Percentiles rank a stretch among this genome's conserved stretches.
These are phyloP conservation scores for Thera britannica DNA, from an alignment of 2,888 invertebrate species.

Conservation along the genomic window DNA sequence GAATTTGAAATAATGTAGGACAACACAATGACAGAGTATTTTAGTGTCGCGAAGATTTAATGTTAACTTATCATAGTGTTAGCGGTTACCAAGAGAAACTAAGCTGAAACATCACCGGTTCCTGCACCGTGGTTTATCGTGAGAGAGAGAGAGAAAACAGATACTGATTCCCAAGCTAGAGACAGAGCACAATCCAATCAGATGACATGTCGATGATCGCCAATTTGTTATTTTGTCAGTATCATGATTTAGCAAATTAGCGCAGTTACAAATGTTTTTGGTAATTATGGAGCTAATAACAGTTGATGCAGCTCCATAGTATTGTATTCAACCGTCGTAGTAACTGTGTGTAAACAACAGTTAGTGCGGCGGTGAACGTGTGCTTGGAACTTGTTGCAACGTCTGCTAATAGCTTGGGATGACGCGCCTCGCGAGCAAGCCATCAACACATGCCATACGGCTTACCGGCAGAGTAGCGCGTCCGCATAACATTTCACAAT, in stretches of 20 bases:
- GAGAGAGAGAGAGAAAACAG: constrained; percentile 38
- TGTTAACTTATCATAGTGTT: constrained; percentile 9
- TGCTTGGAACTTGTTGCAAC: constrained; percentile 13
- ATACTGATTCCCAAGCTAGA: constrained; percentile 48
- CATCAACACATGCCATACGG: constrained; percentile 73
- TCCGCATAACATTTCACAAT: constrained; percentile 51
- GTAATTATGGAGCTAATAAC: constrained; percentile 31
- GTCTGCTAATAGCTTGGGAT: constrained; percentile 50
- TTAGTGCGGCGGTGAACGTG: constrained; percentile 3
- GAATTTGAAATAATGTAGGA: constrained; percentile 16
- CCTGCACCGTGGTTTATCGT: constrained; percentile 33
- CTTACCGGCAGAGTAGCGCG: constrained; percentile 72
- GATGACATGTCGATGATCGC: constrained; percentile 77
- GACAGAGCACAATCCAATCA: constrained; percentile 45
- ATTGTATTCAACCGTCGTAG: background rate
- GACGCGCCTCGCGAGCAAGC: constrained; percentile 59
- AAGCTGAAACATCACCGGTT: constrained; percentile 30
- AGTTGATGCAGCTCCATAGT: background rate
- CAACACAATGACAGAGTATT: constrained; percentile 31
- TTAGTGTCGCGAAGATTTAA: constrained; percentile 22
- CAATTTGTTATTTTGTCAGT: constrained; percentile 48
- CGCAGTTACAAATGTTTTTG: constrained; percentile 34
- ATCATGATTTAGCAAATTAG: constrained; percentile 48
- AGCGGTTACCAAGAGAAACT: constrained; percentile 12
- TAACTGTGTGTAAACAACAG: constrained; percentile 6